Base-by-base conservation (phyloP, 2,113 vertebrate genomes). In the Pygoscelis antarcticus region DNA sequence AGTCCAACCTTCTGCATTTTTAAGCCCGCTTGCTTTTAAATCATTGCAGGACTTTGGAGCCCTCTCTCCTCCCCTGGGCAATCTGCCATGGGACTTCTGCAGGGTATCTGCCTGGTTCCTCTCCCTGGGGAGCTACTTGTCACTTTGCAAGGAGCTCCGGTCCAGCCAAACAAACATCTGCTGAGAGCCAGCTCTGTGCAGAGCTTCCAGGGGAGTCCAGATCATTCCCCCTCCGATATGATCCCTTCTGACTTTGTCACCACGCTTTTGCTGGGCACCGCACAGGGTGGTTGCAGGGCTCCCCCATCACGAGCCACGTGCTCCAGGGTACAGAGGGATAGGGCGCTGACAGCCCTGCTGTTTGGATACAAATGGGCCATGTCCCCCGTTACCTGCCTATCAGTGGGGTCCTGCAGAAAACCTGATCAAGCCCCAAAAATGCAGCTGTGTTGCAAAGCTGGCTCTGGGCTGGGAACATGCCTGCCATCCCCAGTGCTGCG, bases 401-500 rank as follows among this genome's bases (percentile, higher is more conserved):
- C 0, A 2, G 16, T 30, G 47, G 34, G 26, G 16, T 19, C n/a
- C 66, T 65, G 80, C 26, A 58, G 44, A 52, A 80, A 51, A 51
- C 44, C 49, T 34, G 16, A 19, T 15, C 32, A 34, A 51, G 19
- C 22, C 18, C 36, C 27, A 18, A 1, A 40, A 20, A 36, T n/a
- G 47, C 47, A 40, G 47, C 42, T 83, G 54, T 36, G 46, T 14
- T 30, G 20, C 42, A n/a, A 52, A 7, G 5, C 34, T 42, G 42
- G 25, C 36, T 80, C 52, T 47, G 74, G 26, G 29, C 74, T 71
- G 62, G 62, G 22, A 60, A 8, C 4, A 2, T 4, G 7, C 51
- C 55, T 58, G 68, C 32, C 9, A 2, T 16, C 9, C 17, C 29
- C 54, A 57, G 9, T 0, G 0, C 40, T 34, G 47, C 0, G 0